Percentiles rank a stretch among this genome's conserved stretches.
Conservation (phyloP, 64 coral and sea anemone genomes). For the Dendrophyllia cribrosa region DNA sequence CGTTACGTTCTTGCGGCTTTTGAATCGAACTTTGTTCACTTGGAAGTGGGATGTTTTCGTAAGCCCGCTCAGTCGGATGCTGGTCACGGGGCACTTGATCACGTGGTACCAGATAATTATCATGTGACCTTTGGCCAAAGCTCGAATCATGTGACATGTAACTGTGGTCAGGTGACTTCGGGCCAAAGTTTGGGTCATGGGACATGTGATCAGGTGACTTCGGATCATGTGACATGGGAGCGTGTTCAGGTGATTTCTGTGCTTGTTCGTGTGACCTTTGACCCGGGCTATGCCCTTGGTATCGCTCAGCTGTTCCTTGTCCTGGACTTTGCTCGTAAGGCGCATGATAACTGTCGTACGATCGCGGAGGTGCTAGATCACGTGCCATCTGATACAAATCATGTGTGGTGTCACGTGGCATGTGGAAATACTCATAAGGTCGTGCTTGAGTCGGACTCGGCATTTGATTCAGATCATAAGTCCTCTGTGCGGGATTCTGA, state of each 20-base stretch:
- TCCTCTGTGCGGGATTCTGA: neutral
- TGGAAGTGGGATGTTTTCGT: slow-evolving; percentile 12
- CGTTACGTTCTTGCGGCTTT: neutral
- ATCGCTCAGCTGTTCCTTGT: neutral
- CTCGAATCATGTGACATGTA: neutral
- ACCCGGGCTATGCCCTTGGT: neutral
- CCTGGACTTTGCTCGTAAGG: slow-evolving; percentile 15
- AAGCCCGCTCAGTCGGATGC: neutral
- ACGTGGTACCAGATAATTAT: neutral
- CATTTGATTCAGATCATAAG: slow-evolving; percentile 1
- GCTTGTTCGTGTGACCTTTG: neutral
- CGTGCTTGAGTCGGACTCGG: slow-evolving; percentile 17
- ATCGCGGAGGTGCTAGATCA: slow-evolving; percentile 9
- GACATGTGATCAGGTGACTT: slow-evolving; percentile 3
- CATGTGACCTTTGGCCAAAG: slow-evolving; percentile 6
- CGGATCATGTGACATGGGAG: neutral
- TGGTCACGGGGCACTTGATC: slow-evolving; percentile 27
- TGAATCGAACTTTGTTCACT: slow-evolving; percentile 7
- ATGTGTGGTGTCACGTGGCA: neutral
- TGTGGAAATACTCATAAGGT: neutral
- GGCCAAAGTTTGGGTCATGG: neutral
- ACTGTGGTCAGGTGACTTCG: slow-evolving; percentile 10
- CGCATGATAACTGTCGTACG: slow-evolving; percentile 3
- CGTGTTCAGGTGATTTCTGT: neutral
- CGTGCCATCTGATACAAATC: slow-evolving; percentile 33